phyloP scores from a whole-genome alignment of 2,888 invertebrate species.

The Scaptomyza reducta region DNA sequence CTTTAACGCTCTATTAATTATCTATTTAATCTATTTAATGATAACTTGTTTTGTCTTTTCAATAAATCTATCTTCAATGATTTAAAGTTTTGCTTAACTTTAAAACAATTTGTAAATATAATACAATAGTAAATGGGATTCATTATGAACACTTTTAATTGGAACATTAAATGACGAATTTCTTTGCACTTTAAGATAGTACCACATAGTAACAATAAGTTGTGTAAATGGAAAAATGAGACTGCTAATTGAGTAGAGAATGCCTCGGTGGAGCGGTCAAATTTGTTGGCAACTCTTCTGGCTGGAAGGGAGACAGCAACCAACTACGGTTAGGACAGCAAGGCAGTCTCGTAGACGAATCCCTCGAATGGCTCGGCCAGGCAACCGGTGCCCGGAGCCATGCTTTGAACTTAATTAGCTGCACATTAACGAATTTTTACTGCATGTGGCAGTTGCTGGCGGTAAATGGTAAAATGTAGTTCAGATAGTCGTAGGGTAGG shows the following conservation, averaged over 20 bases:
- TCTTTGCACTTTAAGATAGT: not conserved
- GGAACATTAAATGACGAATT: not conserved
- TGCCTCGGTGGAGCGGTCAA: slow-evolving; percentile 10
- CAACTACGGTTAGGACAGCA: slow-evolving; percentile 15
- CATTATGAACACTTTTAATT: not conserved
- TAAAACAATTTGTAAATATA: too few species aligned
- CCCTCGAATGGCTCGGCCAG: slow-evolving; percentile 30
- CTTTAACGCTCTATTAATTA: too few species aligned
- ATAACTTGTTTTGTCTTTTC: too few species aligned
- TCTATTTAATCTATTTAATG: not conserved
- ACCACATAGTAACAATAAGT: slow-evolving; percentile 1
- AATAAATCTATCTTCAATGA: too few species aligned
- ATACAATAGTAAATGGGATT: too few species aligned
- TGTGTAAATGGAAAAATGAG: slow-evolving; percentile 17
- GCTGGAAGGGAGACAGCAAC: slow-evolving; percentile 8
- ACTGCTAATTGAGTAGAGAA: slow-evolving; percentile 35
- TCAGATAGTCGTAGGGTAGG: slow-evolving; percentile 2
- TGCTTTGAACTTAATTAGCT: slow-evolving; percentile 80
- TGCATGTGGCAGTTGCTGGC: slow-evolving; percentile 58
- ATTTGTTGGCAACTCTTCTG: slow-evolving; percentile 25
- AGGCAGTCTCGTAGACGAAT: slow-evolving; percentile 21
- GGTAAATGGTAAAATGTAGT: slow-evolving; percentile 14
- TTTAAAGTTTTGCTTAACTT: too few species aligned
- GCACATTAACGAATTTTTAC: slow-evolving; percentile 74
- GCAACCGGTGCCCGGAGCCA: slow-evolving; percentile 58